Conservation (phyloP, 2,113 vertebrate species). For the Carlito syrichta region DNA sequence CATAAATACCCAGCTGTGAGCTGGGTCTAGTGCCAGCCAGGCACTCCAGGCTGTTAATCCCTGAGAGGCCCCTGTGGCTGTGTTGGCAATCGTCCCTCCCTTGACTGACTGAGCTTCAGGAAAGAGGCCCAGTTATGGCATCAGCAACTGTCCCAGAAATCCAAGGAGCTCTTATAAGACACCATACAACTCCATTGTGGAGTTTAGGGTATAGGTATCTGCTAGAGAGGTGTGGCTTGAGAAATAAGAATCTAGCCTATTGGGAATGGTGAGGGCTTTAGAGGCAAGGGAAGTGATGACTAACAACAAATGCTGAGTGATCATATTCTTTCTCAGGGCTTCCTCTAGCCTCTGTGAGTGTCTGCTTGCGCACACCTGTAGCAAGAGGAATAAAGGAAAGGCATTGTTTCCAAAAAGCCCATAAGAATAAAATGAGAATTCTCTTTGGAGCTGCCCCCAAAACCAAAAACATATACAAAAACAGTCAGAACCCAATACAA, state of each 20-base stretch:
- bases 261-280: background rate
- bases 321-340: background rate
- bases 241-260: conserved; percentile 10
- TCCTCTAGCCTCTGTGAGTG: background rate
- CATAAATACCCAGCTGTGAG: conserved; percentile 22
- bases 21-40: background rate
- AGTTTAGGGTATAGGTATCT: background rate
- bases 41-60: conserved; percentile 6
- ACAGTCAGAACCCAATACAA: background rate
- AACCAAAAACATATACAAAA: conserved; percentile 8
- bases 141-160: conserved; percentile 1
- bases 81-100: background rate
- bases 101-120: background rate
- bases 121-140: background rate
- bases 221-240: background rate
- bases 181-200: background rate
- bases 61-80: background rate
- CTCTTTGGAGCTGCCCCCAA: background rate
- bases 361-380: background rate
- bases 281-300: background rate
- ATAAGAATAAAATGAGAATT: conserved; percentile 32
- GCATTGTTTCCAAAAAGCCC: background rate
- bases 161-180: background rate
- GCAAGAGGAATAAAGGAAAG: background rate
- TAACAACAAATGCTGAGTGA: background rate